Conservation (phyloP, 2,113 vertebrate species). For the Tinamus guttatus region DNA sequence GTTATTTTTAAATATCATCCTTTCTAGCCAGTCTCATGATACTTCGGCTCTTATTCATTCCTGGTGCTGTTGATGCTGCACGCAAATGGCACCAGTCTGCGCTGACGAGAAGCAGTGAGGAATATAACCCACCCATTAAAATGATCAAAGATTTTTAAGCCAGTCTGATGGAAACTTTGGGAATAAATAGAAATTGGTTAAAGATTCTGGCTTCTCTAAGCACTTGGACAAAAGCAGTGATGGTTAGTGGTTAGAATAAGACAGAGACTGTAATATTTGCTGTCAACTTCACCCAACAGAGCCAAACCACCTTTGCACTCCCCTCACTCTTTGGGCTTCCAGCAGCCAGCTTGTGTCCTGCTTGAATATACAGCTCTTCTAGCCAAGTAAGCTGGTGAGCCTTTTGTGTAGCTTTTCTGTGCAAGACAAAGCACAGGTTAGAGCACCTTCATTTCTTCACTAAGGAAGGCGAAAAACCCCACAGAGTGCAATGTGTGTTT, state of each 20-base stretch:
- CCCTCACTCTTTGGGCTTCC: background rate
- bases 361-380: background rate
- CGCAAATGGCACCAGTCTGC: background rate
- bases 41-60: background rate
- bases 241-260: constrained; percentile 11
- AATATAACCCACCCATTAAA: constrained; percentile 1
- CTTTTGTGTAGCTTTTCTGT: background rate
- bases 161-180: background rate
- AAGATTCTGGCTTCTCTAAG: background rate
- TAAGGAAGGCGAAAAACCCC: background rate
- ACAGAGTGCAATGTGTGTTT: fast-evolving
- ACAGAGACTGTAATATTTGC: background rate
- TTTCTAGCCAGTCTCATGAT: background rate
- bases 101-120: background rate
- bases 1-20: constrained; percentile 8
- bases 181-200: constrained; percentile 2
- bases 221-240: background rate
- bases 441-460: fast-evolving
- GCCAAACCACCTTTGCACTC: background rate
- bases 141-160: background rate
- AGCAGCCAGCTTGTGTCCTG: background rate
- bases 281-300: background rate
- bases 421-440: background rate
- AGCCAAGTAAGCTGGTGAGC: background rate
- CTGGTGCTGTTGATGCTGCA: background rate